Percentiles rank a stretch among this genome's conserved stretches.
These are phyloP conservation scores for Cassiopea xamachana DNA, from an alignment of 30 jellyfish, hydroid and myxozoan species.

Conservation along the genomic window DNA sequence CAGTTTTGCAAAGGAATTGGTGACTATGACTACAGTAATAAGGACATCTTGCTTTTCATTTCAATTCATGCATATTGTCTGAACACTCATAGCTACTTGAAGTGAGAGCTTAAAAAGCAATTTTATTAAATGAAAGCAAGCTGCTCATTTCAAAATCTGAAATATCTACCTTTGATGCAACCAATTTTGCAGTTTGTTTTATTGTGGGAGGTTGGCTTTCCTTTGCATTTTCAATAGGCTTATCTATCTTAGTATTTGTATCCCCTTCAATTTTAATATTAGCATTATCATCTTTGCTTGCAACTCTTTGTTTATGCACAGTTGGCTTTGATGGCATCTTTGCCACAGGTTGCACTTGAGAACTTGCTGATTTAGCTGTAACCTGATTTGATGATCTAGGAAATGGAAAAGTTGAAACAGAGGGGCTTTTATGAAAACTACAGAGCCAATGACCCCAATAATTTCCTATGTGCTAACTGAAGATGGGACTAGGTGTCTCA, in stretches of 20 bases:
- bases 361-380: conserved; percentile 14
- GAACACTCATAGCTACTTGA: background rate
- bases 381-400: conserved; percentile 39
- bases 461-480: no score
- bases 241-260: background rate
- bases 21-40: background rate
- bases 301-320: conserved; percentile 65
- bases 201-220: conserved; percentile 1
- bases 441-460: no score
- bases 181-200: background rate
- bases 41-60: background rate
- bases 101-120: background rate
- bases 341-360: conserved; percentile 46
- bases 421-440: background rate
- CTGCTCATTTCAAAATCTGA: background rate
- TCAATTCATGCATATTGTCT: background rate
- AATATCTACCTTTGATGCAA: conserved; percentile 25
- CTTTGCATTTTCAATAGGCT: conserved; percentile 22
- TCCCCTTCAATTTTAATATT: background rate
- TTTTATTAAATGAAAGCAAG: background rate
- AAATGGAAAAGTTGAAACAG: background rate
- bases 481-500: no score
- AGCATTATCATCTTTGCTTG: conserved; percentile 39
- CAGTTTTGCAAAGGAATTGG: no score
- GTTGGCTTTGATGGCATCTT: conserved; percentile 62